Evolutionary conservation across 2,888 invertebrate genomes (phyloP).

Genomic region (Plemyria rubiginata): DNA sequence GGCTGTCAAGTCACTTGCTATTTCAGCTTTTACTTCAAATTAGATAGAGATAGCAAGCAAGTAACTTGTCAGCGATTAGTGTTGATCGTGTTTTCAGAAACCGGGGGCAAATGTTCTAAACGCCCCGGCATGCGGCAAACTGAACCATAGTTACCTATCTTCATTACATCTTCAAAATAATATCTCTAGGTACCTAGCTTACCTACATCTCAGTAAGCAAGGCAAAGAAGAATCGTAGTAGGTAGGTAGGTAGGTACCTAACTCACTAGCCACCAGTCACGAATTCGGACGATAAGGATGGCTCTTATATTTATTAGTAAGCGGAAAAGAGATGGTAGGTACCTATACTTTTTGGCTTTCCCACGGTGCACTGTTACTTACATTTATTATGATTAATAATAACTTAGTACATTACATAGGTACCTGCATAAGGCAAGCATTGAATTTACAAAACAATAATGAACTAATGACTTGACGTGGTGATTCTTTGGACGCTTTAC

Average conservation of each 20-base stretch:
- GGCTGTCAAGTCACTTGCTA: too few relatives aligned
- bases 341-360: constrained; percentile 56
- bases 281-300: constrained; percentile 60
- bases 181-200: background rate
- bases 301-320: constrained; percentile 33
- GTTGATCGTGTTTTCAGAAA: too few relatives aligned
- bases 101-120: too few relatives aligned
- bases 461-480: too few relatives aligned
- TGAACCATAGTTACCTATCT: too few relatives aligned
- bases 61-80: too few relatives aligned
- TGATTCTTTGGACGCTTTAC: too few relatives aligned
- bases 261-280: constrained; percentile 56
- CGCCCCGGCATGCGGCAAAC: too few relatives aligned
- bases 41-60: too few relatives aligned
- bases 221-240: constrained; percentile 62
- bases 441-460: too few relatives aligned
- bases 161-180: background rate
- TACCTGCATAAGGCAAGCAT: background rate
- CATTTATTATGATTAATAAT: constrained; percentile 45
- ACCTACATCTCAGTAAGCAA: constrained; percentile 47
- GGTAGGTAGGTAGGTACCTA: constrained; percentile 2
- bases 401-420: background rate
- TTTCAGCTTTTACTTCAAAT: too few relatives aligned
- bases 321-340: constrained; percentile 42
- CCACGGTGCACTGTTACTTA: constrained; percentile 54